Conservation (phyloP, 1,140 invertebrate species). For the Holcopasites calliopsidis region DNA sequence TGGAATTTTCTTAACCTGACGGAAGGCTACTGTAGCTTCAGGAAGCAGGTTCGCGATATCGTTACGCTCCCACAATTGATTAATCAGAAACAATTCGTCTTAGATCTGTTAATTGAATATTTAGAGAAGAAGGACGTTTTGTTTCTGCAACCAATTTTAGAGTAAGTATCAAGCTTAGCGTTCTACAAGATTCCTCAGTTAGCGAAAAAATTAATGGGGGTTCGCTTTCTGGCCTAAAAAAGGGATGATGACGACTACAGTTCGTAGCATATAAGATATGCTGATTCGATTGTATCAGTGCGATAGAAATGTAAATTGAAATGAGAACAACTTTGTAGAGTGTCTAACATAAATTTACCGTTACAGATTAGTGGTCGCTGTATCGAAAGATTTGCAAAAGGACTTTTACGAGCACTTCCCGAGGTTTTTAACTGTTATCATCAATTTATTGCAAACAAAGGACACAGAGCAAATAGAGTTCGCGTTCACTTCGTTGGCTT, state of each 20-base stretch:
- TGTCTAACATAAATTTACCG: conserved; percentile 47
- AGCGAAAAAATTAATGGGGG: too few relatives aligned
- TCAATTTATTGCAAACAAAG: conserved; percentile 87
- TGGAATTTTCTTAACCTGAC: conserved; percentile 93
- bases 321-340: too few relatives aligned
- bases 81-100: conserved; percentile 87
- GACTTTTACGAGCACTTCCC: conserved; percentile 93
- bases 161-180: conserved; percentile 82
- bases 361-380: conserved; percentile 89
- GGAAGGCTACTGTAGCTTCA: conserved; percentile 88
- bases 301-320: conserved; percentile 4
- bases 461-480: conserved; percentile 91
- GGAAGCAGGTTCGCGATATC: conserved; percentile 85
- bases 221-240: too few relatives aligned
- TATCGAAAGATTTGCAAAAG: conserved; percentile 91
- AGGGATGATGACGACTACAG: too few relatives aligned
- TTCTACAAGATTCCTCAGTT: conserved; percentile 2
- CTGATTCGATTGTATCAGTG: too few relatives aligned
- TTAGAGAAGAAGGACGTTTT: conserved; percentile 85
- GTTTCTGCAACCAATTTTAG: conserved; percentile 89
- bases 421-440: conserved; percentile 84
- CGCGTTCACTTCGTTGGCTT: conserved; percentile 90
- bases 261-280: too few relatives aligned
- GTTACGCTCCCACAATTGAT: conserved; percentile 90
- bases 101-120: conserved; percentile 86